Conservation (phyloP, 2,888 invertebrate species). For the Anthophora plumipes region DNA sequence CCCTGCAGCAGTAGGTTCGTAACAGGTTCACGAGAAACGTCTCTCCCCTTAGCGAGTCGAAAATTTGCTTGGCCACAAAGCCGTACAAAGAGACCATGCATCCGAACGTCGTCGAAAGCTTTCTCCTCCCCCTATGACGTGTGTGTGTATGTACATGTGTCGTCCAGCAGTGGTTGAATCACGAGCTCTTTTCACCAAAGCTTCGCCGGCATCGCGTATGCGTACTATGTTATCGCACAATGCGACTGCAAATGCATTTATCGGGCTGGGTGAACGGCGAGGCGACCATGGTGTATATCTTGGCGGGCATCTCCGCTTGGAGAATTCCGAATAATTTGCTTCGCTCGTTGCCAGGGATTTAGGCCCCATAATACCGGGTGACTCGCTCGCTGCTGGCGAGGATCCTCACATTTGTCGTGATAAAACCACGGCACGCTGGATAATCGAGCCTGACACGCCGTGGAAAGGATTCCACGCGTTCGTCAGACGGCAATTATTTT, state of each 20-base stretch:
- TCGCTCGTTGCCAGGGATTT: slow-evolving; percentile 70
- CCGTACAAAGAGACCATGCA: slow-evolving; percentile 4
- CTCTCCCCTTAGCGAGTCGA: background rate
- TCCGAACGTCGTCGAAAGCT: slow-evolving; percentile 43
- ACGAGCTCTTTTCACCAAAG: slow-evolving; percentile 47
- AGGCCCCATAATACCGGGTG: slow-evolving; percentile 60
- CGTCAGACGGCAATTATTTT: slow-evolving; percentile 73
- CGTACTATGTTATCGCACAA: slow-evolving; percentile 69
- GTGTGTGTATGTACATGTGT: background rate
- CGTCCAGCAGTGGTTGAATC: slow-evolving; percentile 31
- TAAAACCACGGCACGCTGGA: slow-evolving; percentile 29
- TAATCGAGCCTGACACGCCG: slow-evolving; percentile 20
- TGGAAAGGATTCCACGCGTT: slow-evolving; percentile 59
- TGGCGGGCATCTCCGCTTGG: slow-evolving; percentile 68
- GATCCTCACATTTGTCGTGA: slow-evolving; percentile 41
- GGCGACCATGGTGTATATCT: slow-evolving; percentile 57
- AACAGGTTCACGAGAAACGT: background rate
- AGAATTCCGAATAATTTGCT: slow-evolving; percentile 79
- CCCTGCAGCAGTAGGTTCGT: too few species aligned
- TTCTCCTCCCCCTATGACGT: slow-evolving; percentile 38
- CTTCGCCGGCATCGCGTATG: slow-evolving; percentile 64
- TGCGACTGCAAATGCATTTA: slow-evolving; percentile 71
- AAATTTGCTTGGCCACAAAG: slow-evolving; percentile 7
- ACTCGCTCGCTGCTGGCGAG: slow-evolving; percentile 15
- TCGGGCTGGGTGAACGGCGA: slow-evolving; percentile 50